Base-by-base conservation (phyloP, 2,113 vertebrate species). In the Tyrannus savana region DNA sequence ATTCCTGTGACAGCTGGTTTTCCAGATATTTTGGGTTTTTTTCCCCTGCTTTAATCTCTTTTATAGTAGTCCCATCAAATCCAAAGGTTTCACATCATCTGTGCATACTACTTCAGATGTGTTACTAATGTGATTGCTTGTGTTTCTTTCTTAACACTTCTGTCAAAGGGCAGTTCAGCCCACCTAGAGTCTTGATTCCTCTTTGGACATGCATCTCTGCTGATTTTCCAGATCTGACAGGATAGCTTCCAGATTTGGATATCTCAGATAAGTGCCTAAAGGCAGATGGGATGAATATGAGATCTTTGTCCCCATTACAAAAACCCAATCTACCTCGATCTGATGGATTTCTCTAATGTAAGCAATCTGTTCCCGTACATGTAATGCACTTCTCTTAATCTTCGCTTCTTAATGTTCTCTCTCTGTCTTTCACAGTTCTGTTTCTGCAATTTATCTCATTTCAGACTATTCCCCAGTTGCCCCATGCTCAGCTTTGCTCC, bases 281-380 rank as follows among this genome's bases (percentile, higher is more conserved):
- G 78, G 77, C 67, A 69, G 67, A 39, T 37, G 23, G 59, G 52
- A 73, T 77, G 50, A 81, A 75, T 84, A 19, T 60, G 63, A 85
- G 71, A 80, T 77, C n/a, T 82, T 44, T 23, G 21, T 90, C 23
- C 66, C 39, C 39, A 25, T 76, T 77, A 66, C 10, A 63, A 58
- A 83, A 74, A 6, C 18, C 46, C 33, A 44, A 6, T 46, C 71
- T 91, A 25, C 67, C 55, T 58, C 39, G n/a, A 91, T 87, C 55
- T 85, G 78, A 90, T 64, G 66, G 55, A 69, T 93, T 82, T 87
- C 87, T 90, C 35, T 39, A 66, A 92, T 91, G 87, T 67, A 77
- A 58, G 71, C 78, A 87, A 59, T 35, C 71, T 63, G 12, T 90
- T 93, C 71, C 84, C 3, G 2, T 53, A 76, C 25, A 39, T 37